These are phyloP conservation scores for Apaloderma vittatum DNA, from an alignment of 2,113 vertebrate species.

Conservation along the genomic window DNA sequence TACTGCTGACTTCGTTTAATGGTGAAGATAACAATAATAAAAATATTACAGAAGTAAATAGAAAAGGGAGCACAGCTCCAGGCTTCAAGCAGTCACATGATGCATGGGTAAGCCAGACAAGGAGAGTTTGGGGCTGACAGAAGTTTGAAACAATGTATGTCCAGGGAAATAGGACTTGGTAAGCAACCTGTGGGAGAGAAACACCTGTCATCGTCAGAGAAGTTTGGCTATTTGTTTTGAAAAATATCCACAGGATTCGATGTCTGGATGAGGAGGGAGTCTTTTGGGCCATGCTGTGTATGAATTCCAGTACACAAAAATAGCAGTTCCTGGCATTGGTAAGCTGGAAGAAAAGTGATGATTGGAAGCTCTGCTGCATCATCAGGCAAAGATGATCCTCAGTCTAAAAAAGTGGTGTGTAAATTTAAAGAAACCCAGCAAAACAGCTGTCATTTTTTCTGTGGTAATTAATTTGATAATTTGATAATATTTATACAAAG, in stretches of 20 bases:
- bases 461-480: not conserved
- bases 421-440: not conserved
- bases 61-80: not conserved
- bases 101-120: not conserved
- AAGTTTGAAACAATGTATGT: not conserved
- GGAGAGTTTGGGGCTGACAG: not conserved
- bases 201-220: not conserved
- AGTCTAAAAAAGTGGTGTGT: rapidly evolving
- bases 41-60: not conserved
- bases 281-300: not conserved
- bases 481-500: not conserved
- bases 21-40: not conserved
- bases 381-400: not conserved
- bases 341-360: not conserved
- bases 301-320: not conserved
- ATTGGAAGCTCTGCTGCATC: not conserved
- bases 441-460: not conserved
- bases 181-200: not conserved
- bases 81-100: not conserved
- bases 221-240: not conserved
- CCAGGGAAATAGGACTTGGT: not conserved
- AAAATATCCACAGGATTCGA: not conserved
- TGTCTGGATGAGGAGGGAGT: not conserved
- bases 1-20: not conserved
- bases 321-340: not conserved